Percentiles rank a stretch among this genome's conserved stretches.
phyloP scores from a whole-genome alignment of 2,888 invertebrate genomes.

The Drosophila engyochracea region DNA sequence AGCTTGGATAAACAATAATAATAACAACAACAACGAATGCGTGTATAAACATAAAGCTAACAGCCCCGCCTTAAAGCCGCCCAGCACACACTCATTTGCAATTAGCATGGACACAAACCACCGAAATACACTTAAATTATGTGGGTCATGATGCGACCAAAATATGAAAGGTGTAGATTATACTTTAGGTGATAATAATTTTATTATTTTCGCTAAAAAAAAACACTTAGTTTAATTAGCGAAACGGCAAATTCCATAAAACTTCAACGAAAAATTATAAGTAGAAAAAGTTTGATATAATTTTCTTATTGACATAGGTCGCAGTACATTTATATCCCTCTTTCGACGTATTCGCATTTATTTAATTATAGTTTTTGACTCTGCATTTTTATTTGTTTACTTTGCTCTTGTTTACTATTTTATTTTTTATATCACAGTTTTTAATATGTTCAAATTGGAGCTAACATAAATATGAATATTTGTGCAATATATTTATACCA shows the following conservation, averaged over 20 bases:
- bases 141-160: conserved; percentile 68
- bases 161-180: conserved; percentile 35
- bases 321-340: conserved; percentile 26
- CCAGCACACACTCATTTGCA: conserved; percentile 32
- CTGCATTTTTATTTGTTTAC: conserved; percentile 40
- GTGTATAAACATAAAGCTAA: conserved; percentile 40
- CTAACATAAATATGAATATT: conserved; percentile 55
- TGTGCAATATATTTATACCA: conserved; percentile 25
- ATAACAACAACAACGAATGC: conserved; percentile 19
- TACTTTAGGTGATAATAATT: conserved; percentile 19
- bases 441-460: conserved; percentile 39
- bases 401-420: conserved; percentile 10
- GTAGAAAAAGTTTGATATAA: conserved; percentile 14
- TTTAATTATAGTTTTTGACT: conserved; percentile 56
- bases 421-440: conserved; percentile 18
- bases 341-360: conserved; percentile 25
- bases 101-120: conserved; percentile 15
- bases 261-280: conserved; percentile 17
- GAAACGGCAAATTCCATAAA: conserved; percentile 52
- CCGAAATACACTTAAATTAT: conserved; percentile 27
- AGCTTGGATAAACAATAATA: conserved; percentile 31
- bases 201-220: conserved; percentile 13
- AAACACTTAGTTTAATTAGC: conserved; percentile 46
- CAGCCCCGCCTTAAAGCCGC: conserved; percentile 29
- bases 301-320: conserved; percentile 53